These are phyloP conservation scores for Amblyopsis hoosieri DNA, from an alignment of 2,797 vertebrate species.

Conservation along the genomic window DNA sequence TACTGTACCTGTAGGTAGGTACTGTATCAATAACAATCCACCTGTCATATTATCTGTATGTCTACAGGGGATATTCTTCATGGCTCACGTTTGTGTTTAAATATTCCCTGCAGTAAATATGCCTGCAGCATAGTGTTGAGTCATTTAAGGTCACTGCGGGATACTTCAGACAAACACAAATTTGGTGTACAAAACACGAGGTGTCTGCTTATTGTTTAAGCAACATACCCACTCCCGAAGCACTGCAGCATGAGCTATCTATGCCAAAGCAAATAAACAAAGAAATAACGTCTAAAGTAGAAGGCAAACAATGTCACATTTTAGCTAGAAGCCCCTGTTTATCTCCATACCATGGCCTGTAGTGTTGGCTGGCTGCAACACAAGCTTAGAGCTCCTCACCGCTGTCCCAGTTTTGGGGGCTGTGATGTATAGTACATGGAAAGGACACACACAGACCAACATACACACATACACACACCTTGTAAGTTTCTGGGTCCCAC, in stretches of 20 bases:
- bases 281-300: too few relatives aligned
- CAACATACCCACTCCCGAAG: too few relatives aligned
- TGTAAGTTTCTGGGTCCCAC: slow-evolving; percentile 20
- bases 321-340: too few relatives aligned
- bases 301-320: too few relatives aligned
- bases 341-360: not conserved
- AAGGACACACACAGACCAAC: slow-evolving; percentile 17
- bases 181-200: too few relatives aligned
- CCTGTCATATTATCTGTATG: not conserved
- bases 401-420: slow-evolving; percentile 26
- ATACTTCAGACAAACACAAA: too few relatives aligned
- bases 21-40: slow-evolving; percentile 12
- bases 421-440: not conserved
- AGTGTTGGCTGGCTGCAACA: slow-evolving; percentile 14
- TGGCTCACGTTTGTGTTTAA: slow-evolving; percentile 39
- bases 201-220: too few relatives aligned
- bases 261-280: too few relatives aligned
- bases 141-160: too few relatives aligned
- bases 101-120: slow-evolving; percentile 7
- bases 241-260: too few relatives aligned
- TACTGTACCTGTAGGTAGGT: slow-evolving; percentile 4
- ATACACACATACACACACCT: slow-evolving; percentile 11
- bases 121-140: too few relatives aligned
- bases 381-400: slow-evolving; percentile 4
- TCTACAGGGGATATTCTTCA: slow-evolving; percentile 15